Evolutionary conservation across 2,113 vertebrate species (phyloP).

Genomic region (Aix galericulata): DNA sequence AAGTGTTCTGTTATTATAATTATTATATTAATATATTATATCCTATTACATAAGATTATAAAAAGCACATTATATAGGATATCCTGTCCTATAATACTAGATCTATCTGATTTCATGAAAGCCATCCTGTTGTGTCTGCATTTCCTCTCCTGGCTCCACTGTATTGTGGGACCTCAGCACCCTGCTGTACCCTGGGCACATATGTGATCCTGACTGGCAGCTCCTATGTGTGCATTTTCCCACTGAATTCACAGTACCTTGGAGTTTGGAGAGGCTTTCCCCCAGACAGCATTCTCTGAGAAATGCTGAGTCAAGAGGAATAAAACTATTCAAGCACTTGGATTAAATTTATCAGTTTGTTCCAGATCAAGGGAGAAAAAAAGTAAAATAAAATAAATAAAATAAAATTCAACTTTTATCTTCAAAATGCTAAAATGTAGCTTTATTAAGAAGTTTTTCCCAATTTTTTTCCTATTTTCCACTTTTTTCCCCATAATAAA

Average conservation of each 20-base stretch:
- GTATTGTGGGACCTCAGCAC: accelerated
- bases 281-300: neutral
- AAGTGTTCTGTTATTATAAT: neutral
- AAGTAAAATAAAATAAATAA: neutral
- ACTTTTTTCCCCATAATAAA: neutral
- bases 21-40: neutral
- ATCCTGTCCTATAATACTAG: neutral
- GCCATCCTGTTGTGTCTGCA: neutral
- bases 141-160: accelerated
- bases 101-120: neutral
- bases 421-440: neutral
- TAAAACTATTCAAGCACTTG: neutral
- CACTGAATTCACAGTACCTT: neutral
- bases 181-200: accelerated
- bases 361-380: neutral
- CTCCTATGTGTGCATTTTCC: accelerated
- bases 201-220: neutral
- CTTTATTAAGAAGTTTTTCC: neutral
- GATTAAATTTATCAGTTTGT: neutral
- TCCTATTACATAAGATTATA: neutral
- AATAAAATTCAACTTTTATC: neutral
- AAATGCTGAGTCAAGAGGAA: neutral
- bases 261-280: neutral
- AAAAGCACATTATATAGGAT: neutral
- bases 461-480: no score